Evolutionary conservation across 2,888 invertebrate genomes (phyloP), one percentile per base, ranked within the genome.

Genomic region (Apamea crenata): DNA sequence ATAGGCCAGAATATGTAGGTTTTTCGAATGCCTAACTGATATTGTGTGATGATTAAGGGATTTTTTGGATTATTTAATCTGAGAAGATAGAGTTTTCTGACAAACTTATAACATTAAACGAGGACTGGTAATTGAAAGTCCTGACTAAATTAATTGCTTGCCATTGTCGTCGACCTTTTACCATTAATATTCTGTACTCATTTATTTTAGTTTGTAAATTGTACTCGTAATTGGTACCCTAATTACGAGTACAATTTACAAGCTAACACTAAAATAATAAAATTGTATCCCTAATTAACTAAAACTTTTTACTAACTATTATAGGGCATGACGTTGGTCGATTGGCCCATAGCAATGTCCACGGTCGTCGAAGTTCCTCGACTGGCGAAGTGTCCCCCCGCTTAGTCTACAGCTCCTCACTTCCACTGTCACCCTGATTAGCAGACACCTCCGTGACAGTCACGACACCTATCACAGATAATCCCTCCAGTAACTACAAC

Each of bases 391-490:
- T 63, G n/a, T 50, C n/a, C 14, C n/a, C 12, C 18, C 14, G 32
- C 25, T 44, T 21, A 77, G 32, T 59, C 16, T n/a, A 16, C 29
- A 25, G n/a, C n/a, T 81, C 44, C 1, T 44, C 16, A n/a, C 32
- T 25, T 18, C 50, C 10, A 4, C 40, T 44, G 68, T 5, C 21
- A 16, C n/a, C 10, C 80, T 65, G 73, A 72, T 72, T 40, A 53
- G 2, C 63, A 14, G 14, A 25, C 36, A 29, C 21, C 32, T 16
- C 14, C 4, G 25, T 29, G 56, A 56, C 47, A 66, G 44, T 25
- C n/a, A n/a, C 16, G n/a, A 82, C 40, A 63, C 12, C 32, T 56
- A 18, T n/a, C 36, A 50, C 8, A 80, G 47, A 50, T 71, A 79
- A 70, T 47, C 32, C 53, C 14, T 63, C 21, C 44, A 77, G 59